Conservation (phyloP, 2,797 vertebrate genomes). For the Hylomyscus alleni region DNA sequence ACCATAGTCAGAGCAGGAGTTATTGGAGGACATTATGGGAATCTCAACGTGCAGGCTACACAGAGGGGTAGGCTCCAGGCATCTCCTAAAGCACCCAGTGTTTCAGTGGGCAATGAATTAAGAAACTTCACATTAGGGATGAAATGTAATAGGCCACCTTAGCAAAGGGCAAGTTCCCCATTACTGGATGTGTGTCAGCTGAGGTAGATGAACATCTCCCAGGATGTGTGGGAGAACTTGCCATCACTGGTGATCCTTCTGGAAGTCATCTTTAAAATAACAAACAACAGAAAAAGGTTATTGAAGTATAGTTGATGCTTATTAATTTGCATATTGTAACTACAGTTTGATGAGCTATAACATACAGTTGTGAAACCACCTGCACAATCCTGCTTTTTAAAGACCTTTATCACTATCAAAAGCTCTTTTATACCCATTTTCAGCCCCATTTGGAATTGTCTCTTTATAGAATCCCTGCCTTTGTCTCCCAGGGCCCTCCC, state of each 20-base stretch:
- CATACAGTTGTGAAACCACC: too few relatives aligned
- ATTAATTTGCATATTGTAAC: background rate
- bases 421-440: background rate
- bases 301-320: background rate
- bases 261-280: background rate
- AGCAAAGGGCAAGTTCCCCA: background rate
- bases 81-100: background rate
- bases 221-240: background rate
- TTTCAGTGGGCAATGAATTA: background rate
- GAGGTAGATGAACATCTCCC: background rate
- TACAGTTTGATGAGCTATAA: background rate
- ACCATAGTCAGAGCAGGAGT: background rate
- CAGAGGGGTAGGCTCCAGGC: background rate
- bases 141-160: background rate
- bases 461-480: background rate
- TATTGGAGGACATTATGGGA: background rate
- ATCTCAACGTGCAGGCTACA: background rate
- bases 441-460: background rate
- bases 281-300: background rate
- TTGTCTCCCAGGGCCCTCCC: background rate
- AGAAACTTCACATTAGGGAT: background rate
- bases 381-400: background rate
- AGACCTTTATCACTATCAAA: background rate
- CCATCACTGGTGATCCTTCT: background rate
- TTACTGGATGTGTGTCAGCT: background rate